Evolutionary conservation across 1,140 invertebrate species (phyloP).

Genomic region (Drosophila jambulina): DNA sequence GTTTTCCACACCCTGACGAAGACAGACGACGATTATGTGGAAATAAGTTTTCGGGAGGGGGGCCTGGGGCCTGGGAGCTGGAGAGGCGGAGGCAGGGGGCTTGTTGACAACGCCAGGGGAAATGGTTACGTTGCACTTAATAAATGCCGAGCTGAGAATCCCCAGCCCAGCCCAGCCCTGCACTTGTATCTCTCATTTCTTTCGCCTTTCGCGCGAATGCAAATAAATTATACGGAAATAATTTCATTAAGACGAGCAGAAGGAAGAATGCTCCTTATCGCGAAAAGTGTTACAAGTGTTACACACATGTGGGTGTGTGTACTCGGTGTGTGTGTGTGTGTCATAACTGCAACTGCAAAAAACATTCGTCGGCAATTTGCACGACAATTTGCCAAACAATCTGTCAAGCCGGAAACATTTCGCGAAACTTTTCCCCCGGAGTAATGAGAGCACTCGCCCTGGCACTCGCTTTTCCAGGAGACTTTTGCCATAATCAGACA

Average conservation of each 20-base stretch:
- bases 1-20: slow-evolving; percentile 49
- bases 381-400: slow-evolving; percentile 54
- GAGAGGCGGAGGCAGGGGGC: not conserved
- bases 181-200: slow-evolving; percentile 65
- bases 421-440: slow-evolving; percentile 33
- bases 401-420: slow-evolving; percentile 45
- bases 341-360: slow-evolving; percentile 24
- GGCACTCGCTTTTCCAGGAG: not conserved
- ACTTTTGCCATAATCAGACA: slow-evolving; percentile 28
- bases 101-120: slow-evolving; percentile 58
- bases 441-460: slow-evolving; percentile 32
- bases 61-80: not conserved
- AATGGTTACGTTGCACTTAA: slow-evolving; percentile 61
- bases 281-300: slow-evolving; percentile 21
- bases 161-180: slow-evolving; percentile 3
- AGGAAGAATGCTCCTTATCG: slow-evolving; percentile 24
- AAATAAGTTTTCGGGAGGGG: not conserved
- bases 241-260: slow-evolving; percentile 70
- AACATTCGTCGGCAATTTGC: slow-evolving; percentile 41
- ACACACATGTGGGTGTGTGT: not conserved
- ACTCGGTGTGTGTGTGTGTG: not conserved
- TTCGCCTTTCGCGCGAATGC: slow-evolving; percentile 40
- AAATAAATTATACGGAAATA: slow-evolving; percentile 83
- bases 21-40: slow-evolving; percentile 72
- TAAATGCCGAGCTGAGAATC: slow-evolving; percentile 64